Evolutionary conservation across 37 sponge, comb jelly and placozoan genomes (phyloP).

Genomic region (Lycopodina hypogea): DNA sequence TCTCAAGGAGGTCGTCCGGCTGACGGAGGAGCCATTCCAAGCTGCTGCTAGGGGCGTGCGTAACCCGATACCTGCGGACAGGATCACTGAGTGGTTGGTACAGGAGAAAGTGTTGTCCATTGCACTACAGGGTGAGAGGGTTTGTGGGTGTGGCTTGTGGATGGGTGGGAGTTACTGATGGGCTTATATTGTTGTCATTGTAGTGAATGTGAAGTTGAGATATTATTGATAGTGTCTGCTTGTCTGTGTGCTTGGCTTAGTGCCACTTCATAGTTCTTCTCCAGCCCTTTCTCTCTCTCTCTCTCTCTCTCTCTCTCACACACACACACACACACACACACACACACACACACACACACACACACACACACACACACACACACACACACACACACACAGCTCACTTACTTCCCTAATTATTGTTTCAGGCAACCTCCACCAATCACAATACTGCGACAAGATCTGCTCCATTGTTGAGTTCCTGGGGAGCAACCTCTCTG

Average conservation of each 20-base stretch:
- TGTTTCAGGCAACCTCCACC: constrained; percentile 88
- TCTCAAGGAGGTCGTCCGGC: constrained; percentile 84
- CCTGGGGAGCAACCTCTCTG: constrained; percentile 73
- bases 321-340: constrained; percentile 26
- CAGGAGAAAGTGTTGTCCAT: constrained; percentile 83
- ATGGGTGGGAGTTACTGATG: not conserved
- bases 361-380: constrained; percentile 22
- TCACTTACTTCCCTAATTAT: not conserved
- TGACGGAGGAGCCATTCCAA: constrained; percentile 69
- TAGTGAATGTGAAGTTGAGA: too few species aligned
- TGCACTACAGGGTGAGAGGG: constrained; percentile 76
- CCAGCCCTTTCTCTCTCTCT: too few species aligned
- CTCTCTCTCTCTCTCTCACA: constrained; percentile 2
- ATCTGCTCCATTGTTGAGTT: constrained; percentile 89
- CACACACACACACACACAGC: not conserved
- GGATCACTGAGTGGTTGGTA: constrained; percentile 73
- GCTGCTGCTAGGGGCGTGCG: constrained; percentile 51
- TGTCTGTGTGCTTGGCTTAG: too few species aligned
- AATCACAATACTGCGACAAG: constrained; percentile 92
- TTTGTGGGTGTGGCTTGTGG: not conserved
- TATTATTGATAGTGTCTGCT: too few species aligned
- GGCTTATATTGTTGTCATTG: too few species aligned
- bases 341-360: constrained; percentile 29
- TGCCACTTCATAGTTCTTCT: too few species aligned
- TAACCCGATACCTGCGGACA: constrained; percentile 65